A percentile compares a stretch with the other conserved stretches of the same genome.
Conservation (phyloP, 2,888 invertebrate genomes). For the Dicranocentrus wangi region DNA sequence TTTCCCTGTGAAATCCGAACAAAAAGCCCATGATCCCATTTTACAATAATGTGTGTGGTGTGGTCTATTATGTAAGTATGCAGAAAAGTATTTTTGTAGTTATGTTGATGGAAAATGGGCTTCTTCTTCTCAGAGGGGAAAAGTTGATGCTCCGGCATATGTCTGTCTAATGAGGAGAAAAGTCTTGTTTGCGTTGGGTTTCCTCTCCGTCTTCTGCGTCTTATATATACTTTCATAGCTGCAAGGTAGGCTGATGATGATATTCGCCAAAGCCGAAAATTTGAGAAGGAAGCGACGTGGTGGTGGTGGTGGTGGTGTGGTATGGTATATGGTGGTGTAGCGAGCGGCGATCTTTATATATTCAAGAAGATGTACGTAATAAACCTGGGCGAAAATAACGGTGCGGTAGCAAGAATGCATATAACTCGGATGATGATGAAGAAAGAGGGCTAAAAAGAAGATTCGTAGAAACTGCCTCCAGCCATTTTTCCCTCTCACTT, state of each 20-base stretch:
- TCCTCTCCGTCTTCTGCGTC: neutral
- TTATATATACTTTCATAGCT: neutral
- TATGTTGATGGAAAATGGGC: slow-evolving; percentile 4
- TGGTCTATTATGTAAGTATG: too few relatives aligned
- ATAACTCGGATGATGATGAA: slow-evolving; percentile 18
- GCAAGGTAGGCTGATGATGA: slow-evolving; percentile 19
- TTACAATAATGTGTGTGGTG: too few relatives aligned
- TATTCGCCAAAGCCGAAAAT: slow-evolving; percentile 28
- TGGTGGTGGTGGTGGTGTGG: too few relatives aligned
- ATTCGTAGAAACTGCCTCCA: slow-evolving; percentile 32
- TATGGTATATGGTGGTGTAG: too few relatives aligned
- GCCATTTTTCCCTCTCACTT: slow-evolving; percentile 35
- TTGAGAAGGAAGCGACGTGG: slow-evolving; percentile 28
- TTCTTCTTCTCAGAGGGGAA: too few relatives aligned
- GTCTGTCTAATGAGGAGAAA: slow-evolving; percentile 35
- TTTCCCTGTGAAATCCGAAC: too few relatives aligned
- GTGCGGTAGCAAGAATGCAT: too few relatives aligned
- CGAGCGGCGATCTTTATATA: too few relatives aligned
- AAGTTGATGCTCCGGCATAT: slow-evolving; percentile 21
- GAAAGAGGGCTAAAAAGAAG: slow-evolving; percentile 12
- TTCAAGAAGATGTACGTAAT: neutral
- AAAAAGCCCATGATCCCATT: too few relatives aligned
- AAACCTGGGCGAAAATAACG: too few relatives aligned
- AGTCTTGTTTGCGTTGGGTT: slow-evolving; percentile 26
- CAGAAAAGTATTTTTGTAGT: too few relatives aligned